Base-by-base conservation (phyloP, 2,888 invertebrate species). In the Malthinus flaveolus region DNA sequence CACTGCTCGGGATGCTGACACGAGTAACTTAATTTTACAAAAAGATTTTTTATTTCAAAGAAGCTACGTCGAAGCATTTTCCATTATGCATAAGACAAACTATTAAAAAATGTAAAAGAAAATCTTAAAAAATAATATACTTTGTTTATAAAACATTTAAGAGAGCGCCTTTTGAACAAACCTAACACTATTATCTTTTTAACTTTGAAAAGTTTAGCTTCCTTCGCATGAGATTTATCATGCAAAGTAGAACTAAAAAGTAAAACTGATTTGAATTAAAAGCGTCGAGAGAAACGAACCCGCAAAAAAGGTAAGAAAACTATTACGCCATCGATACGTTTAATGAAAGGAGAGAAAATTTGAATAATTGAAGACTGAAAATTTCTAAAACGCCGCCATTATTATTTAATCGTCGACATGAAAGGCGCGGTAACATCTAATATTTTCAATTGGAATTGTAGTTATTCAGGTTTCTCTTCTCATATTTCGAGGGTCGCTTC, bases 251-350 rank as follows among this genome's bases (percentile, higher is more conserved):
- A 10, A 37, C 8, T 32, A 36, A 47, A 31, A 46, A 53, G 47
- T 37, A 15, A n/a, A n/a, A 47, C 31, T 31, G 47, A 53, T 53
- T 53, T 39, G 39, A 53, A 53, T 53, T 47, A 53, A 53, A 32
- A 34, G 32, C 45, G 32, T 13, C 5, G 11, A 45, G 32, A 45
- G 15, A 42, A 42, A 12, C 23, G 23, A 10, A 23, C 15, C 2
- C 2, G 23, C 2, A 23, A 23, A n/a, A 42, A 42, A 42, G 39
- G 15, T 42, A 42, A 23, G n/a, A 23, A 42, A 42, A 42, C 39
- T 42, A 42, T 42, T 42, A 42, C 39, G 39, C 39, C 23, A 42
- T 42, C 39, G 23, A 42, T 42, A 42, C 13, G 23, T 15, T 42
- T 42, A 42, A 42, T 11, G n/a, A 42, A 42, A 15, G 12, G 23